Percentiles rank a stretch among this genome's conserved stretches.
Evolutionary conservation across 2,113 vertebrate species (phyloP).

Genomic region (Hippocampus abdominalis): DNA sequence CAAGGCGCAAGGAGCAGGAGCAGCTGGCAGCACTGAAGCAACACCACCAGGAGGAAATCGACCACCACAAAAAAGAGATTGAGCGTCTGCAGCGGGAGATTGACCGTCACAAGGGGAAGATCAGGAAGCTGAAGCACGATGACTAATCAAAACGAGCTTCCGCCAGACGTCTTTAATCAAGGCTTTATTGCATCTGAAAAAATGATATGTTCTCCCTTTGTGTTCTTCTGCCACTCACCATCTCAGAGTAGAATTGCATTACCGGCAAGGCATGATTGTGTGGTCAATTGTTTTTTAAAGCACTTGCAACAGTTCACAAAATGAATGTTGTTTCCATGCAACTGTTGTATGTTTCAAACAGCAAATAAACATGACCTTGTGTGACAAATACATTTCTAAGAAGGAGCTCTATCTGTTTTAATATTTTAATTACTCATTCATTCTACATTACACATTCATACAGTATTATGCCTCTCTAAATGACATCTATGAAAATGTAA

Average conservation of each 20-base stretch:
- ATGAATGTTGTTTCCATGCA: slow-evolving; percentile 17
- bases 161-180: slow-evolving; percentile 1
- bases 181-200: background rate
- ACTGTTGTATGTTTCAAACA: background rate
- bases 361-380: slow-evolving; percentile 1
- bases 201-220: background rate
- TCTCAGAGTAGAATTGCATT: slow-evolving; percentile 9
- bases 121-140: slow-evolving; percentile 76
- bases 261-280: slow-evolving; percentile 14
- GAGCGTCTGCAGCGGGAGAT: slow-evolving; percentile 87
- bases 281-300: slow-evolving; percentile 32
- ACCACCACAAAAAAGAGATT: slow-evolving; percentile 82
- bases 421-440: background rate
- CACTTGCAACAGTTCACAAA: slow-evolving; percentile 45
- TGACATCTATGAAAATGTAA: no score
- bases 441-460: no score
- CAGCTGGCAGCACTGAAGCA: slow-evolving; percentile 77
- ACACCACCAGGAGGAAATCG: slow-evolving; percentile 86
- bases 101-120: slow-evolving; percentile 84
- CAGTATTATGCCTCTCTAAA: no score
- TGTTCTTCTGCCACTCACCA: background rate
- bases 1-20: slow-evolving; percentile 77
- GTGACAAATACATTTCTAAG: slow-evolving; percentile 13
- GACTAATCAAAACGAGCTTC: slow-evolving; percentile 51
- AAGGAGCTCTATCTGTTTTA: background rate